These are phyloP conservation scores for Zhuqinia jingwanae DNA, from an alignment of 2,888 invertebrate species.

Conservation along the genomic window DNA sequence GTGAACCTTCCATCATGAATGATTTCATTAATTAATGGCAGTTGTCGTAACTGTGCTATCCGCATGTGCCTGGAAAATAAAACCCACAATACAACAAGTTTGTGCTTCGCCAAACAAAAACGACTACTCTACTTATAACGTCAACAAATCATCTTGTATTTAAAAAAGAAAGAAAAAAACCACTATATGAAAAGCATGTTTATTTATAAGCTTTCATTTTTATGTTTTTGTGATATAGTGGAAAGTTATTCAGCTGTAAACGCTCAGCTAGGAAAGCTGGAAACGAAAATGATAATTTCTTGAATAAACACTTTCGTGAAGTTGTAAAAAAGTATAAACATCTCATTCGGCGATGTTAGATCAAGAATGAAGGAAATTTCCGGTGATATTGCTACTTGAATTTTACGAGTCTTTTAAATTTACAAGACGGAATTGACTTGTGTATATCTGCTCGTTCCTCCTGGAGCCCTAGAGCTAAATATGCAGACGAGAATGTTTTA, in stretches of 20 bases:
- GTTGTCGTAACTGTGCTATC: background rate
- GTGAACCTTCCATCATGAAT: constrained; percentile 38
- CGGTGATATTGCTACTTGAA: background rate
- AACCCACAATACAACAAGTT: background rate
- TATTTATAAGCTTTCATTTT: background rate
- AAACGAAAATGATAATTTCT: background rate
- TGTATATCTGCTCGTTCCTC: background rate
- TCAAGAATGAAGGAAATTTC: constrained; percentile 41
- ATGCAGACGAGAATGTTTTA: background rate
- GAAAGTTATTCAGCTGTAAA: background rate
- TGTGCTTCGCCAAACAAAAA: no score
- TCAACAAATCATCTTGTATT: background rate
- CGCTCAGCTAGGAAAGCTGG: background rate
- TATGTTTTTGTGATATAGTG: background rate
- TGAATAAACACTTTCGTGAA: background rate
- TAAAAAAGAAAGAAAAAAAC: background rate
- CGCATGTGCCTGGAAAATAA: background rate
- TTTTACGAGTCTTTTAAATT: background rate
- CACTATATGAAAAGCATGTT: background rate
- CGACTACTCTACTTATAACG: no score
- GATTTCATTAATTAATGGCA: constrained; percentile 56
- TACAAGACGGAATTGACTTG: no score
- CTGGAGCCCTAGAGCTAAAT: background rate
- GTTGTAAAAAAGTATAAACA: background rate
- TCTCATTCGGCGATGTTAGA: background rate